These are phyloP conservation scores for Micoletzkya japonica DNA, from an alignment of 2,888 invertebrate genomes.

Conservation along the genomic window DNA sequence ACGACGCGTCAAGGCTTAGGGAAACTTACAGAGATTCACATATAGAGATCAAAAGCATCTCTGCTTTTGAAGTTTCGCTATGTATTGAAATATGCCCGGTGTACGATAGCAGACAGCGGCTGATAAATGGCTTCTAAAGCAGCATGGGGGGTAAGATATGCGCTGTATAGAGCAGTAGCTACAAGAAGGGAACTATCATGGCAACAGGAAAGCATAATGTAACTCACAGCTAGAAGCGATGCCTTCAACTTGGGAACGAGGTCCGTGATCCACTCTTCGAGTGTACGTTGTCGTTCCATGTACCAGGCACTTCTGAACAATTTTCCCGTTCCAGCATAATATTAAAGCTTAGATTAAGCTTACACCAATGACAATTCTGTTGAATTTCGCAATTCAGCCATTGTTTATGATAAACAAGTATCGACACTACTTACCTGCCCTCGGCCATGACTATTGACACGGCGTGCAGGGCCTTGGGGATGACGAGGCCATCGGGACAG, in stretches of 20 bases:
- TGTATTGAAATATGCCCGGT: no score
- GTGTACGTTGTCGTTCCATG: conserved; percentile 45
- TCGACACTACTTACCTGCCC: conserved; percentile 33
- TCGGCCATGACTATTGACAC: conserved; percentile 51
- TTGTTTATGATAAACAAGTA: not conserved
- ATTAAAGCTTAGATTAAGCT: not conserved
- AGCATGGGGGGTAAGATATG: no score
- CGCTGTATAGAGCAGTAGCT: no score
- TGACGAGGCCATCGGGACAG: conserved; percentile 33
- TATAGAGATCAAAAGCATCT: no score
- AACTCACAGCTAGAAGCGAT: conserved; percentile 40
- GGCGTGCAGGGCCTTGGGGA: conserved; percentile 46
- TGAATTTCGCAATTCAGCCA: not conserved
- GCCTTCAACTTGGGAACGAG: conserved; percentile 47
- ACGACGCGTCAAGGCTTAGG: no score
- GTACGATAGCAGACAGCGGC: no score
- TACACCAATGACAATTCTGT: not conserved
- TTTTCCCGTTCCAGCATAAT: no score
- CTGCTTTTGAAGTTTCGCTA: no score
- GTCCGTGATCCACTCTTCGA: conserved; percentile 45
- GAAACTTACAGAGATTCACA: no score
- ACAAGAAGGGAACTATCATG: no score
- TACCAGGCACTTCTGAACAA: conserved; percentile 53
- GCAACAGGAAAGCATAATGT: not conserved
- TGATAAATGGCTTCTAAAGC: no score